phyloP scores from a whole-genome alignment of 2,113 vertebrate species.

The Vireo altiloquus region DNA sequence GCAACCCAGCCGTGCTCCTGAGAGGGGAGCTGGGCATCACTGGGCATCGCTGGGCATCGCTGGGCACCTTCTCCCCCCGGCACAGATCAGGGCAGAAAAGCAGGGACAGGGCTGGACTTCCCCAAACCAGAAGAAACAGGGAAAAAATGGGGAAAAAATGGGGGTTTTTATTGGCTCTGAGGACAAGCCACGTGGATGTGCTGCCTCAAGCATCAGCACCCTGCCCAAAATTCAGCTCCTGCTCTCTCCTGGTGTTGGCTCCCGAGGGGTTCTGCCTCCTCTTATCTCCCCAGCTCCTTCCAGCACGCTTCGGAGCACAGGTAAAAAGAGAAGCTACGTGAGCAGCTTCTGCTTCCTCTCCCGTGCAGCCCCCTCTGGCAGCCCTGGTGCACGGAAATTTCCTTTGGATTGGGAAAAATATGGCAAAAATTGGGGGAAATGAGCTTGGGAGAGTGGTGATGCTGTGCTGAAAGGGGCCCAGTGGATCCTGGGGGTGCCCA shows the following conservation, averaged over 20 bases:
- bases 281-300: not conserved
- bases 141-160: not conserved
- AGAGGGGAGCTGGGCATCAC: not conserved
- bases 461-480: not conserved
- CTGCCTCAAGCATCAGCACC: not conserved
- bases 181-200: not conserved
- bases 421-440: not conserved
- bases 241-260: accelerated
- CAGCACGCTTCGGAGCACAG: not conserved
- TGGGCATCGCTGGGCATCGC: no score
- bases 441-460: not conserved
- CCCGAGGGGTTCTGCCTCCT: not conserved
- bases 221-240: not conserved
- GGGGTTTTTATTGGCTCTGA: not conserved
- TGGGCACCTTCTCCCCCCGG: no score
- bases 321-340: not conserved
- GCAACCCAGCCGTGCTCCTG: not conserved
- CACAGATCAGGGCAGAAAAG: not conserved
- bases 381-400: accelerated
- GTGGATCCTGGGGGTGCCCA: not conserved
- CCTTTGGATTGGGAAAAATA: not conserved
- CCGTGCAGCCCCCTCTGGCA: not conserved
- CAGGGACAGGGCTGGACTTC: not conserved
- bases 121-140: not conserved
- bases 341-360: not conserved